These are phyloP conservation scores for Ormyrus labotus DNA, from an alignment of 2,888 invertebrate genomes.

Conservation along the genomic window DNA sequence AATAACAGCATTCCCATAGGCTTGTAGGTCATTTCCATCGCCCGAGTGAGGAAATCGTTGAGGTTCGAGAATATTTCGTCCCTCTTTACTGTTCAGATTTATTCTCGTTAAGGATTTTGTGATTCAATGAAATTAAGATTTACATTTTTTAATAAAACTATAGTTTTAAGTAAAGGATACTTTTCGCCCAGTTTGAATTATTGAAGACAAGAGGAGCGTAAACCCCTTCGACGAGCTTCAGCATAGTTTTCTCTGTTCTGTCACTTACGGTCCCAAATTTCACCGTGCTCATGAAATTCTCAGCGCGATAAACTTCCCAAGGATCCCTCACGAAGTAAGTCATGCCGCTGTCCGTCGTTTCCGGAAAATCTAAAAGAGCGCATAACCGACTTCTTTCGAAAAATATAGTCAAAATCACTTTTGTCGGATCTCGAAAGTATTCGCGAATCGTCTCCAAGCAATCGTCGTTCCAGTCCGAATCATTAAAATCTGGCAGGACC, in stretches of 20 bases:
- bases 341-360: constrained; percentile 78
- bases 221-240: constrained; percentile 68
- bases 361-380: constrained; percentile 80
- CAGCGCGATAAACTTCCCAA: constrained; percentile 68
- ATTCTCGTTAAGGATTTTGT: background rate
- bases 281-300: constrained; percentile 67
- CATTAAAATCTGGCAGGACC: constrained; percentile 84
- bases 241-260: constrained; percentile 59
- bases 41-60: constrained; percentile 76
- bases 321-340: constrained; percentile 81
- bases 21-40: constrained; percentile 78
- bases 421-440: constrained; percentile 81
- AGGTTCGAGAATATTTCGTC: constrained; percentile 77
- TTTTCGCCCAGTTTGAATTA: constrained; percentile 77
- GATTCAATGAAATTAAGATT: background rate
- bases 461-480: constrained; percentile 84
- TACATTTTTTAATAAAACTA: background rate
- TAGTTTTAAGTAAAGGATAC: constrained; percentile 71
- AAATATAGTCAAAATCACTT: constrained; percentile 81
- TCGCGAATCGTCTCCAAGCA: constrained; percentile 80
- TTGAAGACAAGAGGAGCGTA: constrained; percentile 76
- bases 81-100: constrained; percentile 62
- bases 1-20: constrained; percentile 78
- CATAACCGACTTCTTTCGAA: constrained; percentile 79
- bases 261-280: constrained; percentile 66